These are phyloP conservation scores for Cacatua alba DNA, from an alignment of 2,113 vertebrate species.

Conservation along the genomic window DNA sequence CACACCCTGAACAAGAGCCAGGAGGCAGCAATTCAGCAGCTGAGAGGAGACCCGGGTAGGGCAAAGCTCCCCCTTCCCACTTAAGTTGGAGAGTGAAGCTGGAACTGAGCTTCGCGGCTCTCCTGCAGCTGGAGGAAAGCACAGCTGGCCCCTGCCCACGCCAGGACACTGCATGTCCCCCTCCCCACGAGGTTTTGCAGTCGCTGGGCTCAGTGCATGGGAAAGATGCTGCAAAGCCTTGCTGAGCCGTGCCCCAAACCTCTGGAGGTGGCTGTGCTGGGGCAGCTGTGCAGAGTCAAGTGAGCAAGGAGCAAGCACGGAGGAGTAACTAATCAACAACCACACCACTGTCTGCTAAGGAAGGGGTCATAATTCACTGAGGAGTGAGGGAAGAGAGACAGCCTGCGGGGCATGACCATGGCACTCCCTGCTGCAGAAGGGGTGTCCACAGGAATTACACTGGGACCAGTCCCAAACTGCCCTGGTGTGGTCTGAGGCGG, in stretches of 20 bases:
- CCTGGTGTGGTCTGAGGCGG: neutral
- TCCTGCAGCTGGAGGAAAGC: neutral
- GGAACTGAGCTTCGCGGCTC: accelerated
- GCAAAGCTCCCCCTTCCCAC: neutral
- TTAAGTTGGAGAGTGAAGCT: neutral
- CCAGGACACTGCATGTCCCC: neutral
- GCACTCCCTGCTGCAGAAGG: neutral
- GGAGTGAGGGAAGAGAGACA: neutral
- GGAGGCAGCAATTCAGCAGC: neutral
- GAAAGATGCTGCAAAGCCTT: neutral
- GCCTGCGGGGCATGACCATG: neutral
- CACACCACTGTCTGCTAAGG: neutral
- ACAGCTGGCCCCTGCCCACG: slow-evolving; percentile 26
- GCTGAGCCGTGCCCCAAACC: neutral
- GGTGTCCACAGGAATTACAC: neutral
- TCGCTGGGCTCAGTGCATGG: neutral
- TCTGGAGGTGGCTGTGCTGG: neutral
- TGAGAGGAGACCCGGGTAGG: neutral
- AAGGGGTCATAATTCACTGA: neutral
- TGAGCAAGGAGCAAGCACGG: neutral
- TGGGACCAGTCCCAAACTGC: neutral
- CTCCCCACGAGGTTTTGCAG: slow-evolving; percentile 45
- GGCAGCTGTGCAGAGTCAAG: neutral
- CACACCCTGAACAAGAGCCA: neutral
- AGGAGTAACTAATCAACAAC: slow-evolving; percentile 10